Evolutionary conservation across 2,888 invertebrate genomes (phyloP).

Genomic region (Rhamphomyia laevipes): DNA sequence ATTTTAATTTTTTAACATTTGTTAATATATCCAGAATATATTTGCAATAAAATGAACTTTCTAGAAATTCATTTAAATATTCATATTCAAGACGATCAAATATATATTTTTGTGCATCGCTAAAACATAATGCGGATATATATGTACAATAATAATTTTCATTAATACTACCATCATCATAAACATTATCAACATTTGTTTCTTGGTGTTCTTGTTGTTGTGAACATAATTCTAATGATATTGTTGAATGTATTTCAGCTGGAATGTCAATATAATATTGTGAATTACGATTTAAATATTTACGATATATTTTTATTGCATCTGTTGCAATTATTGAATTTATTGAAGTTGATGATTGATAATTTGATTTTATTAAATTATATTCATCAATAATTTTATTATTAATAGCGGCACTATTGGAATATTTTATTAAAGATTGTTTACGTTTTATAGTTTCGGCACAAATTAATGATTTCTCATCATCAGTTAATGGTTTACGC

Average conservation of each 20-base stretch:
- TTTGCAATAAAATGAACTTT: constrained; percentile 80
- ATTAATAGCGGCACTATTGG: constrained; percentile 1
- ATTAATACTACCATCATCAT: neutral
- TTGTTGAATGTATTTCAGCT: constrained; percentile 29
- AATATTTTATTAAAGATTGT: constrained; percentile 8
- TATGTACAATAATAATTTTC: constrained; percentile 1
- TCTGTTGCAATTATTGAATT: constrained; percentile 24
- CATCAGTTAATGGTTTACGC: constrained; percentile 36
- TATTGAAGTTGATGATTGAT: neutral
- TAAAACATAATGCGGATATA: constrained; percentile 51
- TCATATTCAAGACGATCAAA: constrained; percentile 56
- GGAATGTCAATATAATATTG: constrained; percentile 29
- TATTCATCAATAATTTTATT: neutral
- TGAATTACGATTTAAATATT: constrained; percentile 33
- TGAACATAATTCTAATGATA: constrained; percentile 29
- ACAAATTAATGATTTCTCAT: constrained; percentile 35
- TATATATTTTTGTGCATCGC: constrained; percentile 57
- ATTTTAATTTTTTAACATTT: constrained; percentile 53
- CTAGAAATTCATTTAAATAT: constrained; percentile 68
- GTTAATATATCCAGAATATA: constrained; percentile 88
- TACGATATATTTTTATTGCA: constrained; percentile 35
- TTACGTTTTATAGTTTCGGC: constrained; percentile 30
- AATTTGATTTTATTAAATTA: neutral
- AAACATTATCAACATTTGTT: neutral
- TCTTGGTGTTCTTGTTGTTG: constrained; percentile 7